Conservation (phyloP, 1,140 invertebrate species). For the Cotesia chilonis region DNA sequence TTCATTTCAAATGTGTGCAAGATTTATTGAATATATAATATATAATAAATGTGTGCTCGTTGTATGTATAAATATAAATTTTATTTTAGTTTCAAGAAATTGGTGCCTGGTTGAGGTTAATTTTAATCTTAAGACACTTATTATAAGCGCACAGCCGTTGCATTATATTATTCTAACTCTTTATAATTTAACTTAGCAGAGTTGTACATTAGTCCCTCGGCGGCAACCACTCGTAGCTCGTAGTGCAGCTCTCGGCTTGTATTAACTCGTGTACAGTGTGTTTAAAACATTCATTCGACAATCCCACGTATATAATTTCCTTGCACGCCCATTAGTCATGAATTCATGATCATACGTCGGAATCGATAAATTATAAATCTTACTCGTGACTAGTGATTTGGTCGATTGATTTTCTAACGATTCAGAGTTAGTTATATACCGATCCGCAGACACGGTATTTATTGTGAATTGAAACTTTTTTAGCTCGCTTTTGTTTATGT, state of each 20-base stretch:
- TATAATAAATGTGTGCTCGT: slow-evolving; percentile 36
- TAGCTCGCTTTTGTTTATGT: too few relatives aligned
- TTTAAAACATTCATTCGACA: slow-evolving; percentile 16
- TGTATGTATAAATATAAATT: slow-evolving; percentile 33
- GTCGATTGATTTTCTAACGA: slow-evolving; percentile 32
- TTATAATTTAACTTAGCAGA: too few relatives aligned
- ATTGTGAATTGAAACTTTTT: slow-evolving; percentile 7
- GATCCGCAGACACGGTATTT: not conserved
- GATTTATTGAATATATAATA: slow-evolving; percentile 64
- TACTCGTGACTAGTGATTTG: slow-evolving; percentile 30
- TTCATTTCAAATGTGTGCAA: slow-evolving; percentile 61
- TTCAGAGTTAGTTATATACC: not conserved
- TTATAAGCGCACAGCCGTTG: not conserved
- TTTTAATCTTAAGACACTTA: not conserved
- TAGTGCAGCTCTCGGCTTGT: not conserved
- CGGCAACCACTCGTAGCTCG: slow-evolving; percentile 5
- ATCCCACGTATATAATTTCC: slow-evolving; percentile 29
- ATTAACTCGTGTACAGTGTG: not conserved
- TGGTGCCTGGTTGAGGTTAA: not conserved
- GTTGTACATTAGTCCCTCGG: not conserved
- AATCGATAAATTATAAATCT: slow-evolving; percentile 36
- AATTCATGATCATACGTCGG: slow-evolving; percentile 17
- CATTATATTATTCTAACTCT: too few relatives aligned
- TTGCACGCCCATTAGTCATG: slow-evolving; percentile 30
- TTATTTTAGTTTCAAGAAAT: not conserved